Percentiles rank a stretch among this genome's conserved stretches.
phyloP scores from a whole-genome alignment of 2,113 vertebrate species.

The Urocolius indicus region DNA sequence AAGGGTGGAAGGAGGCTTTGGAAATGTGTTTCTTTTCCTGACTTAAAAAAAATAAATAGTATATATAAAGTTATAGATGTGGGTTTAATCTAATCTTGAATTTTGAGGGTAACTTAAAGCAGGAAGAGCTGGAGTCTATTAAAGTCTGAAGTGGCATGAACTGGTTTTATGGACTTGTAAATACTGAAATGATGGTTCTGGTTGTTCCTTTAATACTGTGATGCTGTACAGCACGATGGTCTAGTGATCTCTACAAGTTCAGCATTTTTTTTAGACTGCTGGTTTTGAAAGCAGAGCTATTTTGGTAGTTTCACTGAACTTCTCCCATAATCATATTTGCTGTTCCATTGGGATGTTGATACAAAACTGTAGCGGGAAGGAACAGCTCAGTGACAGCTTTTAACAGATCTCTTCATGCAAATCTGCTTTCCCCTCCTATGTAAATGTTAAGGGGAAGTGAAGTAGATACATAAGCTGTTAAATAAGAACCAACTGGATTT shows the following conservation, averaged over 20 bases:
- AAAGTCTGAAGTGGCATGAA: neutral
- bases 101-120: neutral
- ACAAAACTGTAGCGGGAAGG: slow-evolving; percentile 6
- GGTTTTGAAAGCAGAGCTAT: neutral
- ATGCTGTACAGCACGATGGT: neutral
- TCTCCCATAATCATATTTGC: slow-evolving; percentile 19
- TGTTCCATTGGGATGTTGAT: slow-evolving; percentile 21
- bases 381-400: slow-evolving; percentile 5
- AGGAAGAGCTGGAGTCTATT: neutral
- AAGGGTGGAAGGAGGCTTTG: neutral
- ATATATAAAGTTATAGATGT: neutral
- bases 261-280: neutral
- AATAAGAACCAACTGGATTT: slow-evolving; percentile 20
- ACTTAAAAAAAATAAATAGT: neutral
- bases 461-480: neutral
- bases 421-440: slow-evolving; percentile 45
- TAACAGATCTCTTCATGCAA: slow-evolving; percentile 39
- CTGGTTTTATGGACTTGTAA: neutral
- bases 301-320: neutral
- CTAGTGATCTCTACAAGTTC: neutral
- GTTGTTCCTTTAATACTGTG: neutral
- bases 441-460: slow-evolving; percentile 21
- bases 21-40: neutral
- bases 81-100: neutral
- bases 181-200: neutral